Percentiles rank a stretch among this genome's conserved stretches.
These are phyloP conservation scores for Busseola fusca DNA, from an alignment of 2,888 invertebrate genomes.

Conservation along the genomic window DNA sequence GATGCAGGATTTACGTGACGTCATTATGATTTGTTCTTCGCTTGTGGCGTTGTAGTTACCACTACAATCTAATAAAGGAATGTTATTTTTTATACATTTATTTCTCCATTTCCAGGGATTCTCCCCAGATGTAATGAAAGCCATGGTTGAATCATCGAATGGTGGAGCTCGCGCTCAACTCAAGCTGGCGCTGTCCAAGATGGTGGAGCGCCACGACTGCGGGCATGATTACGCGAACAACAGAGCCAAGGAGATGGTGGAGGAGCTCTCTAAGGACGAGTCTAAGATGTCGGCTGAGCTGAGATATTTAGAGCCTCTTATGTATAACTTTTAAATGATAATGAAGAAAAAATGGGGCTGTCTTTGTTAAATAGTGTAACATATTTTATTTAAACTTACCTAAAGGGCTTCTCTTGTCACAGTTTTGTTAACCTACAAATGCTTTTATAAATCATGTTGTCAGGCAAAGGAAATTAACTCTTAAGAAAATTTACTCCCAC, in stretches of 20 bases:
- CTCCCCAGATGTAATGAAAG: slow-evolving; percentile 88
- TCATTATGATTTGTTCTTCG: too few relatives aligned
- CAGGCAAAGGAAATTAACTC: background rate
- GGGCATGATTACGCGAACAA: slow-evolving; percentile 89
- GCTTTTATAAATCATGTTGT: too few relatives aligned
- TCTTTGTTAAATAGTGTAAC: slow-evolving; percentile 27
- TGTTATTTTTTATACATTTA: background rate
- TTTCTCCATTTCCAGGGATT: slow-evolving; percentile 86
- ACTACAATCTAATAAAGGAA: too few relatives aligned
- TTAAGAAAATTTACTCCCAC: background rate
- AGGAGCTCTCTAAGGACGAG: slow-evolving; percentile 88
- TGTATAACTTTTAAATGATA: slow-evolving; percentile 74
- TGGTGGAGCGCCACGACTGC: slow-evolving; percentile 89
- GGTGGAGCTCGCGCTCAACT: slow-evolving; percentile 90
- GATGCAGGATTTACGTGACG: too few relatives aligned
- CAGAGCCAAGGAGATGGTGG: slow-evolving; percentile 87
- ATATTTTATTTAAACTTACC: background rate
- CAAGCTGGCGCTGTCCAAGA: slow-evolving; percentile 87
- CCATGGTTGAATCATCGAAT: slow-evolving; percentile 86
- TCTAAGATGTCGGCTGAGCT: slow-evolving; percentile 89
- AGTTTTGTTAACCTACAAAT: background rate
- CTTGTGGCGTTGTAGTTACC: too few relatives aligned
- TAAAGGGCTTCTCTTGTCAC: background rate
- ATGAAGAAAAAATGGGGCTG: background rate
- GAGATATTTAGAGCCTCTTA: slow-evolving; percentile 89